Percentiles rank a stretch among this genome's conserved stretches.
Conservation (phyloP, 2,113 vertebrate genomes). For the Xiphophorus hellerii region DNA sequence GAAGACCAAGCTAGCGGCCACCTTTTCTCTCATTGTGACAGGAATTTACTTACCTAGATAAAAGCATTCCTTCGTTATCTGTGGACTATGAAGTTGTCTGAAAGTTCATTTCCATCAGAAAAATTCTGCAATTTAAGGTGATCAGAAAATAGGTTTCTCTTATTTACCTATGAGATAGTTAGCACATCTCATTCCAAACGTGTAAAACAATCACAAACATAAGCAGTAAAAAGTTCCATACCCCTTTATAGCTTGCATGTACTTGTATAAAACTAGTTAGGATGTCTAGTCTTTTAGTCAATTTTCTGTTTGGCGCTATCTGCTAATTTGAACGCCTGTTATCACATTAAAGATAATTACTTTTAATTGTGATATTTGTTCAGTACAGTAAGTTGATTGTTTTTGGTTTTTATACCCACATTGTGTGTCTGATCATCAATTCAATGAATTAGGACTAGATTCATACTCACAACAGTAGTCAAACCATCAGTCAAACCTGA, state of each 20-base stretch:
- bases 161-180: neutral
- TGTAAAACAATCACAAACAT: neutral
- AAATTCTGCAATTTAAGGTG: neutral
- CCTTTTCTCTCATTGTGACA: constrained; percentile 9
- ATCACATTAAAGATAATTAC: neutral
- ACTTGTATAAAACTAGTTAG: neutral
- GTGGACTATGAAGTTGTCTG: constrained; percentile 4
- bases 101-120: constrained; percentile 2
- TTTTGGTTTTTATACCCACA: too few species aligned
- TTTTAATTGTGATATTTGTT: neutral
- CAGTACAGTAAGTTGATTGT: neutral
- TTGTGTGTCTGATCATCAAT: too few species aligned
- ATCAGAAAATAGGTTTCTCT: neutral
- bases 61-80: neutral
- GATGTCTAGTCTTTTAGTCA: too few species aligned
- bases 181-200: neutral
- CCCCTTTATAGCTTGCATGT: neutral
- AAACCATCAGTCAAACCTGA: neutral
- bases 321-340: neutral
- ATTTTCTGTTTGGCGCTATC: neutral
- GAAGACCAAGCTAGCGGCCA: constrained; percentile 8
- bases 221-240: neutral
- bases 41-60: constrained; percentile 13
- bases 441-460: too few species aligned
- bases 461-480: neutral